Evolutionary conservation across 2,113 vertebrate genomes (phyloP).

Genomic region (Ammodytes dubius): DNA sequence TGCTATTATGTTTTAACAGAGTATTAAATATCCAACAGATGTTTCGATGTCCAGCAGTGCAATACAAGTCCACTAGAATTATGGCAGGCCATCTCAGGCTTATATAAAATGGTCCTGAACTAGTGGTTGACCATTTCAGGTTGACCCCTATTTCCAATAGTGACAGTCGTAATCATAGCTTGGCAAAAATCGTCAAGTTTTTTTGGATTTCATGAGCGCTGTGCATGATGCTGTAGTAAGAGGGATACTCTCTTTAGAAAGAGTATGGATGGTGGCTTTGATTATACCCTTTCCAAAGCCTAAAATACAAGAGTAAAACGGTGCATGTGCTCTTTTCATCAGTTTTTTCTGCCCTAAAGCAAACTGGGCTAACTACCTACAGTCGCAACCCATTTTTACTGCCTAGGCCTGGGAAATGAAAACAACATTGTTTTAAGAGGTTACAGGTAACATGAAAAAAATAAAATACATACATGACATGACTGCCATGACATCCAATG

Average conservation of each 20-base stretch:
- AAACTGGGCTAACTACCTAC: not conserved
- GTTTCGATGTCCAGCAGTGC: not conserved
- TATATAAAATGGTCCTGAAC: not conserved
- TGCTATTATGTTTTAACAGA: slow-evolving; percentile 10
- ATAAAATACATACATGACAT: too few relatives aligned
- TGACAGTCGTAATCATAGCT: not conserved
- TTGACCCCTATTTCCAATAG: not conserved
- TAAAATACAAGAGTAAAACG: not conserved
- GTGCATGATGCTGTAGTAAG: not conserved
- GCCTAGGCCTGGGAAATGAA: not conserved
- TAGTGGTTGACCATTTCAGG: not conserved
- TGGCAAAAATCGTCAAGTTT: not conserved
- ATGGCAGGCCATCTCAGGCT: not conserved
- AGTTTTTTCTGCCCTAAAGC: not conserved
- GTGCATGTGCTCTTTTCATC: not conserved
- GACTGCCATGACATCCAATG: too few relatives aligned
- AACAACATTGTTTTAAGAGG: not conserved
- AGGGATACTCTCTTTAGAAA: not conserved
- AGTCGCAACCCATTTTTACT: not conserved
- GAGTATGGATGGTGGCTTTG: not conserved
- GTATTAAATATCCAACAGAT: slow-evolving; percentile 2
- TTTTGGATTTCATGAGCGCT: not conserved
- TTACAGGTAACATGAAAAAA: not conserved
- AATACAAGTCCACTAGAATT: not conserved
- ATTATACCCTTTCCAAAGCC: not conserved